Evolutionary conservation across 2,113 vertebrate species (phyloP).

Genomic region (Lota lota): DNA sequence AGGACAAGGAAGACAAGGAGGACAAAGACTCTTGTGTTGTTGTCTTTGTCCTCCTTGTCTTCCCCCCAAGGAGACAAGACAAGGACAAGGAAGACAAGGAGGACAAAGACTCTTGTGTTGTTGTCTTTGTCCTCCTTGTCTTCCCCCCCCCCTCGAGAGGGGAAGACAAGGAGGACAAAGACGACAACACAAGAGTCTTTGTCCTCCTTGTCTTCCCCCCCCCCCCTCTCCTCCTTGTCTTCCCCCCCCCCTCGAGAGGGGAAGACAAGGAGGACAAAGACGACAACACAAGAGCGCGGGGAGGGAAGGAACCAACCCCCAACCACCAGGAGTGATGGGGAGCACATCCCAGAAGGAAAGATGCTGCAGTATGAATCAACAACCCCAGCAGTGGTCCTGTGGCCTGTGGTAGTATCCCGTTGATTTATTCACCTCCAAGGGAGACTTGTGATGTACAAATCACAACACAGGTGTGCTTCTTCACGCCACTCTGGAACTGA

Average conservation of each 20-base stretch:
- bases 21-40: too few relatives aligned
- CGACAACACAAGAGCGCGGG: slow-evolving; percentile 21
- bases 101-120: too few relatives aligned
- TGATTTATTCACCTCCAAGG: slow-evolving; percentile 20
- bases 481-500: slow-evolving; percentile 1
- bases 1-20: too few relatives aligned
- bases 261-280: slow-evolving; percentile 11
- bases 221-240: too few relatives aligned
- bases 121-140: too few relatives aligned
- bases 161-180: slow-evolving; percentile 8
- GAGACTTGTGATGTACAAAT: slow-evolving; percentile 28
- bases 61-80: too few relatives aligned
- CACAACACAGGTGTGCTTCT: slow-evolving; percentile 27
- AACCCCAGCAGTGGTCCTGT: not conserved
- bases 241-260: too few relatives aligned
- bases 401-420: slow-evolving; percentile 20
- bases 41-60: slow-evolving; percentile 13
- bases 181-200: slow-evolving; percentile 36
- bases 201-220: too few relatives aligned
- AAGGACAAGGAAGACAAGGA: too few relatives aligned
- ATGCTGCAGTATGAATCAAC: slow-evolving; percentile 26
- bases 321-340: not conserved
- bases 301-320: too few relatives aligned
- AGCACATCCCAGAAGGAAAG: not conserved
- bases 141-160: too few relatives aligned